These are phyloP conservation scores for Yponomeuta plumbellus DNA, from an alignment of 2,888 invertebrate species.

Conservation along the genomic window DNA sequence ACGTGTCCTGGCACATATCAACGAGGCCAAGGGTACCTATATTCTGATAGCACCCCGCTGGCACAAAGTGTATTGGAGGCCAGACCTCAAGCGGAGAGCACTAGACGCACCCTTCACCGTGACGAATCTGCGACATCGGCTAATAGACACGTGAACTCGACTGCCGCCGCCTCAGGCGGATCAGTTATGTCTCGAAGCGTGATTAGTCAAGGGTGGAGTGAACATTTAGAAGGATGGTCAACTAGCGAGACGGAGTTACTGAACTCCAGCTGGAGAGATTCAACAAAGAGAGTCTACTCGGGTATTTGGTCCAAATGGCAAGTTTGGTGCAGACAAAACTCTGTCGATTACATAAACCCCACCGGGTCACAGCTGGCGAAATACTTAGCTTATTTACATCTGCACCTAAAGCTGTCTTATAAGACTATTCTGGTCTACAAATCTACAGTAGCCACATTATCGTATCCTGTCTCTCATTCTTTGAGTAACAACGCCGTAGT, in stretches of 20 bases:
- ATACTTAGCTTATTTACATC: slow-evolving; percentile 1
- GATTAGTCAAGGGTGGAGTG: not conserved
- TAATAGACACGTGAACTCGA: not conserved
- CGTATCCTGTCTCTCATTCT: not conserved
- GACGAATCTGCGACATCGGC: not conserved
- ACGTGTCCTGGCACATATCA: slow-evolving; percentile 29
- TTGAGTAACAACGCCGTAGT: not conserved
- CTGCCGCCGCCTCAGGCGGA: not conserved
- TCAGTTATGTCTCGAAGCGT: slow-evolving; percentile 6
- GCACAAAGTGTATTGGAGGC: slow-evolving; percentile 27
- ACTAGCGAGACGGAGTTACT: not conserved
- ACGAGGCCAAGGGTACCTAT: slow-evolving; percentile 20
- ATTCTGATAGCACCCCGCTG: slow-evolving; percentile 21
- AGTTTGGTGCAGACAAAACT: not conserved
- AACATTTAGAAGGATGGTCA: not conserved
- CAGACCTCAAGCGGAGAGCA: slow-evolving; percentile 24
- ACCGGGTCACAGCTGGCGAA: not conserved
- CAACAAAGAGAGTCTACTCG: not conserved
- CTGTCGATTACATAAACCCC: not conserved
- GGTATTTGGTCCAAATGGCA: not conserved
- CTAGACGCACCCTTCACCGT: not conserved
- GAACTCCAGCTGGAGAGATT: not conserved
- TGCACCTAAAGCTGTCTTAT: not conserved
- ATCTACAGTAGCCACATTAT: not conserved
- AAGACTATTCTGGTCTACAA: not conserved